These are phyloP conservation scores for Volucella inflata DNA, from an alignment of 2,888 invertebrate genomes.

Conservation along the genomic window DNA sequence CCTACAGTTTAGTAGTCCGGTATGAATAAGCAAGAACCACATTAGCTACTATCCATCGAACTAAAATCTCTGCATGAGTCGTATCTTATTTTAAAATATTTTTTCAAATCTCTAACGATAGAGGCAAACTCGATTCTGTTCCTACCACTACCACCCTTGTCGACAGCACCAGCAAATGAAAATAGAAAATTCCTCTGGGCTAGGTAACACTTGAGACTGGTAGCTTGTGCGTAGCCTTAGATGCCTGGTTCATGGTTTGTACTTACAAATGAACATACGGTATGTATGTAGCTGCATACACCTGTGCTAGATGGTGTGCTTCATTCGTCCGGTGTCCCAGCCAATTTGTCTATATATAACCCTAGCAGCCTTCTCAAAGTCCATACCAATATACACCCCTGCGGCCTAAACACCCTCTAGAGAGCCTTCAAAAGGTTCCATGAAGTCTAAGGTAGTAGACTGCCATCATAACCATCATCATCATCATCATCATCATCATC, in stretches of 20 bases:
- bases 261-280: background rate
- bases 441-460: too few relatives aligned
- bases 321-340: constrained; percentile 43
- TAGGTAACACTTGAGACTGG: constrained; percentile 42
- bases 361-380: constrained; percentile 21
- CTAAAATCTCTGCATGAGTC: too few relatives aligned
- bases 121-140: background rate
- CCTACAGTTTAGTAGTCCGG: too few relatives aligned
- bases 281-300: background rate
- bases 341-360: constrained; percentile 60
- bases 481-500: constrained; percentile 41
- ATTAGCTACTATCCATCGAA: too few relatives aligned
- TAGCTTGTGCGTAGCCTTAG: too few relatives aligned
- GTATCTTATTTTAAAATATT: too few relatives aligned
- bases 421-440: background rate
- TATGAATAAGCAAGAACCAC: too few relatives aligned
- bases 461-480: constrained; percentile 26
- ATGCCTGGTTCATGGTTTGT: constrained; percentile 38
- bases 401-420: background rate
- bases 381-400: background rate
- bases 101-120: background rate
- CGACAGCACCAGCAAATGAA: background rate
- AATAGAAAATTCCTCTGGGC: constrained; percentile 48
- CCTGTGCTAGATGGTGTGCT: constrained; percentile 1
- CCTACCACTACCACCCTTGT: constrained; percentile 14